Conservation (phyloP, 1,140 invertebrate genomes). For the Cotesia chilonis region DNA sequence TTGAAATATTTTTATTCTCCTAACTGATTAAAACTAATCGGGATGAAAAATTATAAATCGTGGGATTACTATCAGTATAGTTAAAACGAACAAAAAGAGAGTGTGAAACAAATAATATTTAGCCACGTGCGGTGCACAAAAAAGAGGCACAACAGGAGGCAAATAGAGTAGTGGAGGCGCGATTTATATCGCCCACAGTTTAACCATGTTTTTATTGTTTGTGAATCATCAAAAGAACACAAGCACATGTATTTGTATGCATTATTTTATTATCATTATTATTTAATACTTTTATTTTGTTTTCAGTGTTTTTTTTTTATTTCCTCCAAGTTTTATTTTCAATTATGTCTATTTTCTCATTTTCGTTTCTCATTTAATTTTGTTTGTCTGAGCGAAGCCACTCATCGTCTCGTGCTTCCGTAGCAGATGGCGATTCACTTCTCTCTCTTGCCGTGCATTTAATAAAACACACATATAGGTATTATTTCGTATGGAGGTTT, state of each 20-base stretch:
- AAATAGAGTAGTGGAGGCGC: slow-evolving; percentile 9
- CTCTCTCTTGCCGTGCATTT: not conserved
- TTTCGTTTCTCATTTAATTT: slow-evolving; percentile 8
- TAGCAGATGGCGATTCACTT: slow-evolving; percentile 34
- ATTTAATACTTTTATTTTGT: not conserved
- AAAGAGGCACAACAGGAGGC: slow-evolving; percentile 6
- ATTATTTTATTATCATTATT: not conserved
- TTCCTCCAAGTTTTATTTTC: slow-evolving; percentile 13
- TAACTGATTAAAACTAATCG: no score
- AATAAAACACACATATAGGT: not conserved
- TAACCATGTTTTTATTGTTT: slow-evolving; percentile 25
- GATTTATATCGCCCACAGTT: slow-evolving; percentile 34
- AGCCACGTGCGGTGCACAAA: slow-evolving; percentile 8
- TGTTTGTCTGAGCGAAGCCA: slow-evolving; percentile 33
- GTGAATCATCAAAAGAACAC: slow-evolving; percentile 14
- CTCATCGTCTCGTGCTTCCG: slow-evolving; percentile 33
- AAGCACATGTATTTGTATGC: slow-evolving; percentile 23
- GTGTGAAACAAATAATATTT: slow-evolving; percentile 13
- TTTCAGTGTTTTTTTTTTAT: not conserved
- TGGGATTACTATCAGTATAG: no score
- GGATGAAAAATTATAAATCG: no score
- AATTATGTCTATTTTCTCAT: not conserved
- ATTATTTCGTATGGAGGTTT: not conserved
- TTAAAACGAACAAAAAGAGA: not conserved
- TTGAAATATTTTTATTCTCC: no score